Base-by-base conservation (phyloP, 2,113 vertebrate genomes). In the Aramus guarauna region DNA sequence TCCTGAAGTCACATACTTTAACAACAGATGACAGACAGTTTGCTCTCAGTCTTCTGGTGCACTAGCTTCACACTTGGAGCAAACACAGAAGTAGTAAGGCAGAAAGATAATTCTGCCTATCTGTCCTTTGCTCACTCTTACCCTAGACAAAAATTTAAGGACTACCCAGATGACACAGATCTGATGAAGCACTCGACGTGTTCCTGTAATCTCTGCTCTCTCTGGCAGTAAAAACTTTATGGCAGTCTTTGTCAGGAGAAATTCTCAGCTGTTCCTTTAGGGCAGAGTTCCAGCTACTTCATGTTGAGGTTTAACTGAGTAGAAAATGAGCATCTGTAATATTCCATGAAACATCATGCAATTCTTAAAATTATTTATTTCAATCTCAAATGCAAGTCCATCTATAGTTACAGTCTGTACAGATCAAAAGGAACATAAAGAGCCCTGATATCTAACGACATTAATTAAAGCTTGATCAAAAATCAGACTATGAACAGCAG, bases 301-400 rank as follows among this genome's bases (percentile, higher is more conserved):
- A 71, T 62, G 80, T 85, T 64, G 91, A 73, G 60, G 69, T 71
- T 73, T 92, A 90, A 95, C 95, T 0, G 36, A 90, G 86, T 43
- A 94, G 90, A 92, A 93, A 96, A 91, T 88, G 22, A 96, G 92
- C 87, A 64, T 92, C 85, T 95, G 66, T 92, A 94, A 72, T 80
- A 66, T 66, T 90, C 39, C 30, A 56, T 41, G 36, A 87, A 90
- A 81, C 8, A 92, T 4, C 78, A 73, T 0, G 0, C 32, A 72
- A 29, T 79, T 85, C 53, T 84, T 45, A 80, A 79, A 93, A 91
- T 80, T n/a, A 43, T 85, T 92, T 60, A 34, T 82, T 81, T 85
- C 43, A 74, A 32, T 45, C 24, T 80, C 45, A 94, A 56, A 41
- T 72, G 9, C 5, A 63, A 56, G 63, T 26, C 39, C 21, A 21